Evolutionary conservation across 2,888 invertebrate genomes (phyloP).

Genomic region (Deroplatys truncata): DNA sequence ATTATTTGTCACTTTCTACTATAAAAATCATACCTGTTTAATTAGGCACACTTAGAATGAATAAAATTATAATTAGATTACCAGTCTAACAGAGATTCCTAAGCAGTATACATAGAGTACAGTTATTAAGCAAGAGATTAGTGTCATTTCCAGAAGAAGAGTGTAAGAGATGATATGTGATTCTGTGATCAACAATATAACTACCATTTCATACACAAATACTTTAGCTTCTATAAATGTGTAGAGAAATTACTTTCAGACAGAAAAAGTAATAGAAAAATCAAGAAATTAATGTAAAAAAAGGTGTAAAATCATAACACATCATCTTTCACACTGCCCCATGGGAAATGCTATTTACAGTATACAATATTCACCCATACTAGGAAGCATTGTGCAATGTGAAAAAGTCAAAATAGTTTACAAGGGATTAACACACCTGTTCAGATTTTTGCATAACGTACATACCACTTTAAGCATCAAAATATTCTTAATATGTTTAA

Average conservation of each 20-base stretch:
- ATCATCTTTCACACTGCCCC: neutral
- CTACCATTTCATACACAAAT: neutral
- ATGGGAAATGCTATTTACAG: neutral
- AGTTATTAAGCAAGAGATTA: neutral
- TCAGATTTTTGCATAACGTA: neutral
- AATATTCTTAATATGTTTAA: neutral
- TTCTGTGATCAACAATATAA: neutral
- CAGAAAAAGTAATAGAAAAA: neutral
- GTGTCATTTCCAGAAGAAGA: neutral
- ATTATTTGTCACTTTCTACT: constrained; percentile 20
- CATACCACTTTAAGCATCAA: neutral
- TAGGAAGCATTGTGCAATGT: neutral
- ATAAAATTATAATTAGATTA: neutral
- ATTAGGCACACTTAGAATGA: constrained; percentile 27
- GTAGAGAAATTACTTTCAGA: neutral
- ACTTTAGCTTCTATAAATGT: neutral
- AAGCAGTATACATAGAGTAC: neutral
- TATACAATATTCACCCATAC: neutral
- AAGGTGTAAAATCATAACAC: neutral
- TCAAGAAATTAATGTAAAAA: neutral
- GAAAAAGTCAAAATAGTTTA: neutral
- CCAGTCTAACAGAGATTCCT: neutral
- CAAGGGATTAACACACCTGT: neutral
- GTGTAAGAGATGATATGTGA: neutral
- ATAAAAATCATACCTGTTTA: constrained; percentile 25